These are phyloP conservation scores for Orthonyx spaldingii DNA, from an alignment of 2,113 vertebrate species.

Conservation along the genomic window DNA sequence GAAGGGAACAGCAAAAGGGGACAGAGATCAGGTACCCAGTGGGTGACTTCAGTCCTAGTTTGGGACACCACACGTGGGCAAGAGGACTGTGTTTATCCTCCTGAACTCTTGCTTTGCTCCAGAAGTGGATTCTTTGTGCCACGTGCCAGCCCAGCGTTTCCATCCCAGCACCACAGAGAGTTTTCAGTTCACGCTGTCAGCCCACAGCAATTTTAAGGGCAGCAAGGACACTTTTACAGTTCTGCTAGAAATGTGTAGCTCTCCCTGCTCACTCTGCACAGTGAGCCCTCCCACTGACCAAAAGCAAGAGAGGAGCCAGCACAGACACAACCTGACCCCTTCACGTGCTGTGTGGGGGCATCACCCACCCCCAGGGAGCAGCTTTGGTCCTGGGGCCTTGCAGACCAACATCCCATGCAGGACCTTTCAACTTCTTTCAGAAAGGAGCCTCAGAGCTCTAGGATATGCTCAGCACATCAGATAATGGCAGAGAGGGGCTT, in stretches of 20 bases:
- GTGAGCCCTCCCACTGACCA: background rate
- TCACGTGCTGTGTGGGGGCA: background rate
- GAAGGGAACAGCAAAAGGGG: background rate
- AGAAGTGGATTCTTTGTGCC: background rate
- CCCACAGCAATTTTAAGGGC: background rate
- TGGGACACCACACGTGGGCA: background rate
- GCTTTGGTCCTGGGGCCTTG: background rate
- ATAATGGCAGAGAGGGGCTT: constrained; percentile 56
- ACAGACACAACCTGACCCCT: background rate
- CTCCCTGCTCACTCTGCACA: background rate
- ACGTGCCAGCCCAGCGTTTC: background rate
- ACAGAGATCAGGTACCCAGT: background rate
- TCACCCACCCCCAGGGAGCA: background rate
- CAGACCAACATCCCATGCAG: background rate
- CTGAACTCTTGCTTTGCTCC: background rate
- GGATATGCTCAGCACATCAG: constrained; percentile 6
- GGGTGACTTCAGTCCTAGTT: background rate
- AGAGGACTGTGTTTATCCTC: background rate
- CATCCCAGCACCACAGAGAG: background rate
- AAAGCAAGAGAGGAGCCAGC: background rate
- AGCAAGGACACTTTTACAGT: background rate
- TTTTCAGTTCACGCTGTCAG: background rate
- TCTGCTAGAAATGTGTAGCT: background rate
- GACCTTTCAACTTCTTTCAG: background rate
- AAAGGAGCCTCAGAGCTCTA: constrained; percentile 12